phyloP scores from a whole-genome alignment of 2,113 vertebrate genomes.

The Oreochromis spilurus region DNA sequence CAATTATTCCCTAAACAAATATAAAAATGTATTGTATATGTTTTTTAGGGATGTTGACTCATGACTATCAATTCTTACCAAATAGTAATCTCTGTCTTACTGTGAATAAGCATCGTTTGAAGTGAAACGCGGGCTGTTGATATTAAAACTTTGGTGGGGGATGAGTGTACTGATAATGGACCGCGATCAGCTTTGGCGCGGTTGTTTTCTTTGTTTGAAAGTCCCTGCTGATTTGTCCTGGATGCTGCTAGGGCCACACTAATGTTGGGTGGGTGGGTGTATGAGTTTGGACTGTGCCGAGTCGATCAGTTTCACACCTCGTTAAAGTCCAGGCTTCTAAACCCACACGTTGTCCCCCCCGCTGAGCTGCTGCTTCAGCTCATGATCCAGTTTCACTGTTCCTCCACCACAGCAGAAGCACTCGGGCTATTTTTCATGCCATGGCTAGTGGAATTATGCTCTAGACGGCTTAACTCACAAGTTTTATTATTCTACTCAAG shows the following conservation, averaged over 20 bases:
- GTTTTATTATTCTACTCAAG: constrained; percentile 36
- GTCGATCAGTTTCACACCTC: constrained; percentile 45
- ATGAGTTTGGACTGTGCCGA: neutral
- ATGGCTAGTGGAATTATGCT: neutral
- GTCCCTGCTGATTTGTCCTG: neutral
- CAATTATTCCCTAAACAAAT: neutral
- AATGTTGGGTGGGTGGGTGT: neutral
- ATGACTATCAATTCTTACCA: neutral
- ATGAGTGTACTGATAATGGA: constrained; percentile 19
- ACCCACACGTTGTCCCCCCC: constrained; percentile 8
- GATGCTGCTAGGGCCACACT: constrained; percentile 20
- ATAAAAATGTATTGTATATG: neutral
- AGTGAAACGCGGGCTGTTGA: neutral
- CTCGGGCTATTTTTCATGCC: constrained; percentile 17
- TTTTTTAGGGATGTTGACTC: neutral
- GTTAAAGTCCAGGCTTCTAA: constrained; percentile 34
- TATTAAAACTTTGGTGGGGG: constrained; percentile 32
- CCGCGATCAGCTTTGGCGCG: neutral
- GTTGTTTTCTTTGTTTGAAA: neutral
- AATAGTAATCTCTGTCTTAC: neutral
- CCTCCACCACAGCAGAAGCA: constrained; percentile 19
- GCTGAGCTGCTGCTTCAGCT: constrained; percentile 30
- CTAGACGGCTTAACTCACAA: constrained; percentile 1
- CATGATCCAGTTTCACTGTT: constrained; percentile 42
- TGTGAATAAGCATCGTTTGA: neutral